phyloP scores from a whole-genome alignment of 2,888 invertebrate species.

The Philonicus albiceps region DNA sequence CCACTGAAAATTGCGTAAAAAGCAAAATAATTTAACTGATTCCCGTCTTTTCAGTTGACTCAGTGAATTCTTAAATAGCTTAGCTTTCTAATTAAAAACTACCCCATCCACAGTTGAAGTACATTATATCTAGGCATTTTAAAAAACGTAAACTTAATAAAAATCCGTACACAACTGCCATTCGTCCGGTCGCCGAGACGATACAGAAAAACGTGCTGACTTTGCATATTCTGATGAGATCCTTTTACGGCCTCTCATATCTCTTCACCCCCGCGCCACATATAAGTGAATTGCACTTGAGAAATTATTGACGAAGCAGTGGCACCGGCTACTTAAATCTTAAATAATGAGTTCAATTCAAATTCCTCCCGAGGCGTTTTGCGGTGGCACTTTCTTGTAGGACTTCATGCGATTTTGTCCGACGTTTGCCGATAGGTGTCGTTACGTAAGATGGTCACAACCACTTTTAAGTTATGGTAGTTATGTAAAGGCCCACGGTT shows the following conservation, averaged over 20 bases:
- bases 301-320: background rate
- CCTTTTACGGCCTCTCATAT: background rate
- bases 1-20: background rate
- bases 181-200: background rate
- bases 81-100: background rate
- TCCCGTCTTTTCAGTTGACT: background rate
- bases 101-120: background rate
- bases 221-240: background rate
- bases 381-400: background rate
- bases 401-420: background rate
- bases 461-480: background rate
- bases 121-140: background rate
- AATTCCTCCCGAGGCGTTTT: background rate
- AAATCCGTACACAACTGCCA: background rate
- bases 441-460: background rate
- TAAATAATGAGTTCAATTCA: background rate
- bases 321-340: background rate
- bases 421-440: background rate
- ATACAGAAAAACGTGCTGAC: background rate
- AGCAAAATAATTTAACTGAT: background rate
- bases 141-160: background rate
- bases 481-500: background rate
- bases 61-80: background rate
- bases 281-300: background rate
- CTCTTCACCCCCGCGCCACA: background rate